These are phyloP conservation scores for Desmophyllum pertusum DNA, from an alignment of 92 coral and sea anemone genomes.

Conservation along the genomic window DNA sequence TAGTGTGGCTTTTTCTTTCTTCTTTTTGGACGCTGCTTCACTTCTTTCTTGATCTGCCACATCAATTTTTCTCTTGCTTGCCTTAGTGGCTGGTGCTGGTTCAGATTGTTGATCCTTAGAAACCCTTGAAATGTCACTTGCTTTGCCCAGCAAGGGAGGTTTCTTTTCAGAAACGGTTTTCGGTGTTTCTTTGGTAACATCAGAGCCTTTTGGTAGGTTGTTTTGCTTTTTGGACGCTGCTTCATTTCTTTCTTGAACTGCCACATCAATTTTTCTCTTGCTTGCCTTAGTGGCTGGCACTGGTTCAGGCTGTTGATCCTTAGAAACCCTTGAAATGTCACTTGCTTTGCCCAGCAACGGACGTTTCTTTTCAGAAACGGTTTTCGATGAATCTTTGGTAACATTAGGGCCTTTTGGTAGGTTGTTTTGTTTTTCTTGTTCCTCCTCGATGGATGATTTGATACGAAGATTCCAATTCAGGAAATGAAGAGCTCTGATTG, in stretches of 20 bases:
- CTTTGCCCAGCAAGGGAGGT: constrained; percentile 16
- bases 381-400: background rate
- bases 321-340: too few species aligned
- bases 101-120: constrained; percentile 6
- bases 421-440: constrained; percentile 22
- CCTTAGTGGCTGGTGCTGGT: constrained; percentile 30
- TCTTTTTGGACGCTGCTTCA: constrained; percentile 11
- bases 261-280: constrained; percentile 8
- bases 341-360: constrained; percentile 31
- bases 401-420: background rate
- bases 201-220: background rate
- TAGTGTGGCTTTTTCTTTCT: too few species aligned
- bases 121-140: too few species aligned
- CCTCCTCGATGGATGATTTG: constrained; percentile 36
- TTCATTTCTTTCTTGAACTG: background rate
- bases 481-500: constrained; percentile 27
- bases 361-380: background rate
- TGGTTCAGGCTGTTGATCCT: constrained; percentile 14
- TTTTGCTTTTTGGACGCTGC: constrained; percentile 13
- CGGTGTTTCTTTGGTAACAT: background rate
- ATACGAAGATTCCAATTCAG: constrained; percentile 24
- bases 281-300: constrained; percentile 29
- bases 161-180: constrained; percentile 5
- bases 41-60: background rate
- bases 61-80: constrained; percentile 9